These are phyloP conservation scores for Exaiptasia diaphana DNA, from an alignment of 64 coral and sea anemone genomes.

Conservation along the genomic window DNA sequence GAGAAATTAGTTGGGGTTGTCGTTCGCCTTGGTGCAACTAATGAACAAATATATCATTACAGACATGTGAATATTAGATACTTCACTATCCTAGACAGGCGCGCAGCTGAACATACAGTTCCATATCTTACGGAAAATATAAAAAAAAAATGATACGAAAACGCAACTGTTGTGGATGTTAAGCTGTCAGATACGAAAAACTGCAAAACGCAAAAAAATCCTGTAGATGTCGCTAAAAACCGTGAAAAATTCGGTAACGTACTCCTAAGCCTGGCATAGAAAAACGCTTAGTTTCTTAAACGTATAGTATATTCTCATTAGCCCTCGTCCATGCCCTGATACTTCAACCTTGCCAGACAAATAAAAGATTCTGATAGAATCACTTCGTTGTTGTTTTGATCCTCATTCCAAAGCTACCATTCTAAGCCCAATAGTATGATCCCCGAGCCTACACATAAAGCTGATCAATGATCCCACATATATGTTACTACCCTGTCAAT, in stretches of 20 bases:
- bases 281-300: too few species aligned
- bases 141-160: neutral
- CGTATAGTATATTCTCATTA: too few species aligned
- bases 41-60: neutral
- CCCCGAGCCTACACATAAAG: neutral
- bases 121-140: neutral
- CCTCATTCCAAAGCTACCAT: neutral
- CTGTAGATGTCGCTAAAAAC: too few species aligned
- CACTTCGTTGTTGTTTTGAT: neutral
- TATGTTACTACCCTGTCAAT: neutral
- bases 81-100: too few species aligned
- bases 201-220: too few species aligned
- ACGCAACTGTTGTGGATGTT: neutral
- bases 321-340: too few species aligned
- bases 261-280: too few species aligned
- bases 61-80: neutral
- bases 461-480: neutral
- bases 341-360: neutral
- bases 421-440: neutral
- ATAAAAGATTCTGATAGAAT: neutral
- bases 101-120: neutral
- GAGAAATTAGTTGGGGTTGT: neutral
- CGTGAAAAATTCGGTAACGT: too few species aligned
- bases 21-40: neutral
- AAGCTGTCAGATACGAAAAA: neutral